These are phyloP conservation scores for Channa argus DNA, from an alignment of 2,113 vertebrate genomes.

Conservation along the genomic window DNA sequence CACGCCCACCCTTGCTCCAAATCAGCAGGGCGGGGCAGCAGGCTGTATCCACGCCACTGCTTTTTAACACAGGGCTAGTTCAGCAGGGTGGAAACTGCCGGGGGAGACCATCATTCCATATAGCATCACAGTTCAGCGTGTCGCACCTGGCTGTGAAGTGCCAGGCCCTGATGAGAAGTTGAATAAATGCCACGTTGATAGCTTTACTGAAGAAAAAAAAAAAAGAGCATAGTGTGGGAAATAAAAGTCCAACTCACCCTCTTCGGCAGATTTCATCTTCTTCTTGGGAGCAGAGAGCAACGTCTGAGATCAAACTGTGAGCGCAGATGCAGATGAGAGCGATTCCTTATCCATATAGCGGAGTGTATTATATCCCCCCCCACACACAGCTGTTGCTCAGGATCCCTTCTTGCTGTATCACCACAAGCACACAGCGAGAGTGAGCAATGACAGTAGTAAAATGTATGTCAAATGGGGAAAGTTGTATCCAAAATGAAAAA, in stretches of 20 bases:
- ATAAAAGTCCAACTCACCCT: slow-evolving; percentile 71
- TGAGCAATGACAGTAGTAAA: neutral
- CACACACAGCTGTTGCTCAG: slow-evolving; percentile 27
- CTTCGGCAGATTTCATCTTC: slow-evolving; percentile 83
- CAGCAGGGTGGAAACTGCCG: neutral
- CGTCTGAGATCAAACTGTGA: slow-evolving; percentile 56
- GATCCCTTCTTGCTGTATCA: slow-evolving; percentile 16
- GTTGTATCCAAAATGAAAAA: slow-evolving; percentile 16
- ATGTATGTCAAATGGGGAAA: neutral
- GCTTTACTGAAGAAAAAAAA: neutral
- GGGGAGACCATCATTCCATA: neutral
- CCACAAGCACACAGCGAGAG: neutral
- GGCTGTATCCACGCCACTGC: slow-evolving; percentile 8
- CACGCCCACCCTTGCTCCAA: slow-evolving; percentile 60
- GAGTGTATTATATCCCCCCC: slow-evolving; percentile 33
- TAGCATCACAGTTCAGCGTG: neutral
- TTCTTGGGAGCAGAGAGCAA: slow-evolving; percentile 26
- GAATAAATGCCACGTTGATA: neutral
- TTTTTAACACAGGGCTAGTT: slow-evolving; percentile 16
- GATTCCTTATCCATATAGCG: slow-evolving; percentile 68
- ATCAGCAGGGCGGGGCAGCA: slow-evolving; percentile 56
- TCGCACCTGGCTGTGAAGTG: neutral
- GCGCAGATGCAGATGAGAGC: slow-evolving; percentile 34
- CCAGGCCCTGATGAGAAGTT: neutral
- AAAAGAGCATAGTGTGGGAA: neutral